phyloP scores from a whole-genome alignment of 2,888 invertebrate genomes.

The Agrochola macilenta region DNA sequence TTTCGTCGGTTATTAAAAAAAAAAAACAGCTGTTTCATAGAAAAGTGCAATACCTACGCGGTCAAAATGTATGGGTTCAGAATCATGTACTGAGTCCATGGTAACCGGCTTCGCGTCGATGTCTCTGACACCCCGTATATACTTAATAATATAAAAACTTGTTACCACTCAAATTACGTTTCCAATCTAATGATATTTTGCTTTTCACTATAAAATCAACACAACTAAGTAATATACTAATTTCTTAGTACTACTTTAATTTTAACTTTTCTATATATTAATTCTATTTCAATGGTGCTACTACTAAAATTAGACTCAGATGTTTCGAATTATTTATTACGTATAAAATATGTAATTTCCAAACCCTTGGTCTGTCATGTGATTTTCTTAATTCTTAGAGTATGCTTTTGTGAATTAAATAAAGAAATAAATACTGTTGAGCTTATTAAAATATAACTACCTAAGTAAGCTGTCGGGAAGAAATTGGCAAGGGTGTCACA shows the following conservation, averaged over 20 bases:
- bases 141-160: slow-evolving; percentile 11
- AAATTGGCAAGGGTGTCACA: neutral
- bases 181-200: slow-evolving; percentile 5
- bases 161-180: slow-evolving; percentile 6
- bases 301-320: slow-evolving; percentile 18
- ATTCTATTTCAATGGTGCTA: slow-evolving; percentile 42
- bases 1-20: no score
- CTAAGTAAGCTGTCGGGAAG: no score
- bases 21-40: no score
- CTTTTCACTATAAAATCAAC: slow-evolving; percentile 16
- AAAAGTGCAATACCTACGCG: no score
- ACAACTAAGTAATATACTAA: slow-evolving; percentile 1
- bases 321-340: slow-evolving; percentile 28
- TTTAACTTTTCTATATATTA: slow-evolving; percentile 2
- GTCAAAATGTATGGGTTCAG: no score
- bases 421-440: neutral
- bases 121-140: no score
- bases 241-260: slow-evolving; percentile 29
- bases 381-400: no score
- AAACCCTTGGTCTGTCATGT: no score
- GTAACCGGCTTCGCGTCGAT: no score
- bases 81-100: no score
- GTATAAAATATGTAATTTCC: neutral
- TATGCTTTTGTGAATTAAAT: neutral
- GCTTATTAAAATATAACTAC: neutral